phyloP scores from a whole-genome alignment of 2,797 vertebrate species.

The Neosilurus mollespiculum region DNA sequence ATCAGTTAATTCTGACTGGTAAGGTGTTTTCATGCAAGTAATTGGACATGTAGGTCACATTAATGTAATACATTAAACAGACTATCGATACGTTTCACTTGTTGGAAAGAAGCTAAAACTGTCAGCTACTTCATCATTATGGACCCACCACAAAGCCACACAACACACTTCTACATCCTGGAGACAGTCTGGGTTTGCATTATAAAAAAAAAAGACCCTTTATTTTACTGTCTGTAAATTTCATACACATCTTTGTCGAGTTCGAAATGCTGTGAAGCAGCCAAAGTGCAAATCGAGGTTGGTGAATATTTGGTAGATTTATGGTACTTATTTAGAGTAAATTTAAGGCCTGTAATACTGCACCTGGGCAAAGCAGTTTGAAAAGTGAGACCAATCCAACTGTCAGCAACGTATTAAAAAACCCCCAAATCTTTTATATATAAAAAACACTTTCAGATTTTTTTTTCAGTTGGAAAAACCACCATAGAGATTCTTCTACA shows the following conservation, averaged over 20 bases:
- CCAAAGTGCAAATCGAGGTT: constrained; percentile 60
- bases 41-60: constrained; percentile 29
- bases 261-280: constrained; percentile 59
- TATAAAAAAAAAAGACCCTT: constrained; percentile 22
- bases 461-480: neutral
- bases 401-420: constrained; percentile 48
- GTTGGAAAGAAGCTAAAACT: constrained; percentile 18
- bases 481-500: neutral
- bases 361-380: constrained; percentile 51
- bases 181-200: constrained; percentile 4
- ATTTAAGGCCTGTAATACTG: constrained; percentile 47
- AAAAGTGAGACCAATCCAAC: constrained; percentile 49
- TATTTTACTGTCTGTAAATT: constrained; percentile 34
- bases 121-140: constrained; percentile 34
- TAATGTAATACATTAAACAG: constrained; percentile 22
- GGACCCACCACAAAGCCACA: constrained; percentile 30
- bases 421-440: constrained; percentile 24
- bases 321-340: constrained; percentile 62
- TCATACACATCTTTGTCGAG: constrained; percentile 15
- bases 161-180: constrained; percentile 17
- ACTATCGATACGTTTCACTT: constrained; percentile 22
- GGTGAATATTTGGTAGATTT: constrained; percentile 53
- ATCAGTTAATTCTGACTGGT: constrained; percentile 55
- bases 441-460: constrained; percentile 8
- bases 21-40: constrained; percentile 54